Evolutionary conservation across 2,888 invertebrate species (phyloP).

Genomic region (Pachymerium ferrugineum): DNA sequence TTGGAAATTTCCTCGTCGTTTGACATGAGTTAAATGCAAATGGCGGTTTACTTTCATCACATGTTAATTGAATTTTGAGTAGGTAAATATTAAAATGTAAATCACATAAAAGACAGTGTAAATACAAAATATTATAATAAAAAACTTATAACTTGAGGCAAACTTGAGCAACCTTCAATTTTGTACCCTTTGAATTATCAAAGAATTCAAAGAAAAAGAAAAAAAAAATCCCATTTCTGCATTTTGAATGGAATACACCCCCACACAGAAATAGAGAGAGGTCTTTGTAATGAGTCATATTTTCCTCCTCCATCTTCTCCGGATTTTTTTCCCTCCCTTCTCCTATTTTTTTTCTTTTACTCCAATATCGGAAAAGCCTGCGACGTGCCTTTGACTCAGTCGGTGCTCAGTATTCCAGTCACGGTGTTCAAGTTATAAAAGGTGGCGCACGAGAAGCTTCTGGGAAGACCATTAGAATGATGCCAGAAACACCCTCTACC

Average conservation of each 20-base stretch:
- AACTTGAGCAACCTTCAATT: neutral
- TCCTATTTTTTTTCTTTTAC: neutral
- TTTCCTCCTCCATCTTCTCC: constrained; percentile 2
- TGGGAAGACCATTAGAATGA: neutral
- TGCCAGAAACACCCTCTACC: neutral
- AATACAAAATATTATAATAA: too few relatives aligned
- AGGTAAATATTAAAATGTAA: too few relatives aligned
- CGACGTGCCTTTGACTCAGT: constrained; percentile 2
- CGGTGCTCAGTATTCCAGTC: neutral
- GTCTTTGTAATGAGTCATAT: too few relatives aligned
- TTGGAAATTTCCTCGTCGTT: too few relatives aligned
- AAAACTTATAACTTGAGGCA: too few relatives aligned
- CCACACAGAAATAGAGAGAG: too few relatives aligned
- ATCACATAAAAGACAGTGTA: too few relatives aligned
- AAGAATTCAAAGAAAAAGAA: neutral
- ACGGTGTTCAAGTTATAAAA: constrained; percentile 2
- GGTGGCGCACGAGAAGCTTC: neutral
- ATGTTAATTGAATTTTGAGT: too few relatives aligned
- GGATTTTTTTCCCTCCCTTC: neutral
- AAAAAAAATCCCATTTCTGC: neutral
- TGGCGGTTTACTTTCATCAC: too few relatives aligned
- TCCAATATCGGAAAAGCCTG: constrained; percentile 2
- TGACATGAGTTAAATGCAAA: too few relatives aligned
- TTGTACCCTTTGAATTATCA: neutral
- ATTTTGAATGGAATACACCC: neutral